A percentile compares a stretch with the other conserved stretches of the same genome.
Conservation (phyloP, 2,113 vertebrate species). For the Spermophilus dauricus region DNA sequence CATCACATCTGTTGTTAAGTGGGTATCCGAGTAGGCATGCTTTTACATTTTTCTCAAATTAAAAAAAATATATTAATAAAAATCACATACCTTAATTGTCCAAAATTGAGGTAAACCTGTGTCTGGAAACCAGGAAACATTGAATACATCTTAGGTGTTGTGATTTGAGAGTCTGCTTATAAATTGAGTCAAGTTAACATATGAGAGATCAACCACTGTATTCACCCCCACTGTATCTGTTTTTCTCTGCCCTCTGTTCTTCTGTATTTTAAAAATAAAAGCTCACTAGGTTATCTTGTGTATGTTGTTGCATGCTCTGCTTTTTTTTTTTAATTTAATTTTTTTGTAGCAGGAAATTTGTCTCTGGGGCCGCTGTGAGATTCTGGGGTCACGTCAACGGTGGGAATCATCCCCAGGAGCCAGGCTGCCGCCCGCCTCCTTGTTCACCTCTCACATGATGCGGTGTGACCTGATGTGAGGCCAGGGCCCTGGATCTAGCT, state of each 20-base stretch:
- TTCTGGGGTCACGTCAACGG: no score
- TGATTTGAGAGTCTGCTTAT: not conserved
- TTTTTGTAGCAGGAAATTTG: no score
- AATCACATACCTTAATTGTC: not conserved
- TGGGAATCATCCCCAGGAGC: no score
- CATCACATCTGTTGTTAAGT: not conserved
- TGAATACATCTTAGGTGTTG: not conserved
- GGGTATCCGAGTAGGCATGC: not conserved
- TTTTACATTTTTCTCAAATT: not conserved
- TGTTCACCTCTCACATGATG: no score
- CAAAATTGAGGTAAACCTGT: not conserved
- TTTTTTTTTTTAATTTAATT: no score
- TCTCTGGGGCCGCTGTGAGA: no score
- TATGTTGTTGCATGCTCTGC: not conserved
- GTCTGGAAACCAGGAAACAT: not conserved
- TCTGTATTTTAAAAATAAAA: not conserved
- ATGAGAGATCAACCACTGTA: fast-evolving
- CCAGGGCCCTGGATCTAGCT: no score
- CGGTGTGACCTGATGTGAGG: no score
- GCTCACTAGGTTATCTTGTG: no score
- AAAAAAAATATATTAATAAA: not conserved
- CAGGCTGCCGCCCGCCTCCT: no score
- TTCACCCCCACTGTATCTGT: fast-evolving
- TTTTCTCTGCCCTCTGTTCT: not conserved
- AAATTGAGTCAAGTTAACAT: not conserved